phyloP scores from a whole-genome alignment of 2,888 invertebrate genomes.

The Sphaeridia pumilis region DNA sequence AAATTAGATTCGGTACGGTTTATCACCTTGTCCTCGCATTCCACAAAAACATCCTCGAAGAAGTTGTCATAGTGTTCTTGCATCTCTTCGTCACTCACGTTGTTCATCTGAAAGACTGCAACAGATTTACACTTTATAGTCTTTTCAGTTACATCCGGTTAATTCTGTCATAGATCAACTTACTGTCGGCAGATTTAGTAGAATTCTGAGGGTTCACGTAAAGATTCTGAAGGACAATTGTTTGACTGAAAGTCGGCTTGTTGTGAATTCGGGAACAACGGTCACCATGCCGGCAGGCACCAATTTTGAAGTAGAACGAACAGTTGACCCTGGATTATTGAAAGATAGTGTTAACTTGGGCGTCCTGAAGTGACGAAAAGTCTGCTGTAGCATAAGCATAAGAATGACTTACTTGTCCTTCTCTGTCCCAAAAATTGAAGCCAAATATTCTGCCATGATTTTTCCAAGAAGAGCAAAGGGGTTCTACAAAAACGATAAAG shows the following conservation, averaged over 20 bases:
- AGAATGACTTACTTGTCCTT: constrained; percentile 77
- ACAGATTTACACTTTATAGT: too few species aligned
- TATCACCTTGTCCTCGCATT: constrained; percentile 90
- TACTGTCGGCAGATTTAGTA: constrained; percentile 93
- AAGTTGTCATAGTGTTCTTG: constrained; percentile 99
- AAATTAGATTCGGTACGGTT: too few species aligned
- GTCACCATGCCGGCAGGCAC: constrained; percentile 99
- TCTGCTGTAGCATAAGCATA: too few species aligned
- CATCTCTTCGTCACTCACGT: constrained; percentile 92
- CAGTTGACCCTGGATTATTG: constrained; percentile 84
- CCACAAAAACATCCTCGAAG: constrained; percentile 98
- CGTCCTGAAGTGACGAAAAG: too few species aligned
- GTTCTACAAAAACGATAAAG: too few species aligned
- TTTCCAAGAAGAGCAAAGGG: too few species aligned
- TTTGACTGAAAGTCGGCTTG: constrained; percentile 98
- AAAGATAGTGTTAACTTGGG: too few species aligned
- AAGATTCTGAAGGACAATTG: constrained; percentile 88
- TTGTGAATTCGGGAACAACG: constrained; percentile 97
- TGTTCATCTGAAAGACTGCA: constrained; percentile 62
- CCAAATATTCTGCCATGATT: constrained; percentile 98
- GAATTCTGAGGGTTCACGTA: constrained; percentile 99
- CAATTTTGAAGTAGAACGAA: constrained; percentile 99
- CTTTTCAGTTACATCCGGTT: neutral
- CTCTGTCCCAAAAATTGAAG: constrained; percentile 96
- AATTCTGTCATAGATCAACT: constrained; percentile 39